Evolutionary conservation across 2,888 invertebrate species (phyloP), one percentile per base, ranked within the genome.

Genomic region (Apamea crenata): DNA sequence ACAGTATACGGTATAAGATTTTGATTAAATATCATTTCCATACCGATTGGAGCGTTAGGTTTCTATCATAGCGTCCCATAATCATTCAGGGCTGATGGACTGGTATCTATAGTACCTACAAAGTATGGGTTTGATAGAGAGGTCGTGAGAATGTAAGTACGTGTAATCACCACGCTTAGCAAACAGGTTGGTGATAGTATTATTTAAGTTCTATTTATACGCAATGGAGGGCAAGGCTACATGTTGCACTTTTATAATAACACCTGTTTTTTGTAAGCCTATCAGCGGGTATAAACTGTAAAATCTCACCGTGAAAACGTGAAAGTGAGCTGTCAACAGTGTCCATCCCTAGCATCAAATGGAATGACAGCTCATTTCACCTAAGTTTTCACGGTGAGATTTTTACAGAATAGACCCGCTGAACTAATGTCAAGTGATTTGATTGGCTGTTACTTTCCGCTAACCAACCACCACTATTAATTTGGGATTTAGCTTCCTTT

Each of bases 1-100:
- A 77, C 63, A 40, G 76, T 72, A 69, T 61, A 66, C 44, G 53
- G 76, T 72, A 63, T 65, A 66, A 50, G 71, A 59, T 70, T 77
- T 66, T 65, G n/a, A 50, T 74, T 56, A 14, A 47, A 72, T 53
- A 44, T 73, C 10, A 63, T 82, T 56, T 70, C 59, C 40, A 63
- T 67, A 61, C n/a, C 5, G 61, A 66, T 83, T 32, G 16, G 47
- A 44, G 4, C 32, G 29, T 36, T 65, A 14, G 6, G 2, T 69
- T 69, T 83, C 59, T 25, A 47, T 56, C 50, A 5, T 3, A 16
- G n/a, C 21, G 18, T 25, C 36, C 36, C 32, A 6, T 78, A 84
- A 78, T 56, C 47, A 21, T 83, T 47, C 18, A 63, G 61, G 7
- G 29, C n/a, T 79, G 59, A 66, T 47, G 21, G 36, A 47, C 59